phyloP scores from a whole-genome alignment of 2,888 invertebrate genomes.

The Silvanus unidentatus region DNA sequence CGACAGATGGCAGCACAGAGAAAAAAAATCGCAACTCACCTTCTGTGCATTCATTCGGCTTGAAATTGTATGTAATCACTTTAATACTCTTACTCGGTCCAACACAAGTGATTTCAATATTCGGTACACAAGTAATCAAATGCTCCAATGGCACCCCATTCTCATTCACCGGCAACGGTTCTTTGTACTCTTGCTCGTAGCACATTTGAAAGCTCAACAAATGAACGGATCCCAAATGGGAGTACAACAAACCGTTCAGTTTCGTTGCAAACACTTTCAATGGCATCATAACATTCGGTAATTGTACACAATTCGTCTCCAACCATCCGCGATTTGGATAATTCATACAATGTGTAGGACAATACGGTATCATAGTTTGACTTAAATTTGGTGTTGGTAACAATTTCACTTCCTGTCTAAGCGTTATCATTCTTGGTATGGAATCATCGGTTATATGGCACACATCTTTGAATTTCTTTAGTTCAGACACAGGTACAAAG shows the following conservation, averaged over 20 bases:
- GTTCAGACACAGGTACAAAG: slow-evolving; percentile 65
- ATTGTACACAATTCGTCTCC: slow-evolving; percentile 56
- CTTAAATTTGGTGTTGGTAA: slow-evolving; percentile 49
- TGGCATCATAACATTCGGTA: slow-evolving; percentile 60
- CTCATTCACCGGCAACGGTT: slow-evolving; percentile 55
- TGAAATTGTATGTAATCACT: slow-evolving; percentile 33
- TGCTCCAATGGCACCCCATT: slow-evolving; percentile 85
- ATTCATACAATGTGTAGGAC: slow-evolving; percentile 59
- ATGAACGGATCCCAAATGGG: slow-evolving; percentile 72
- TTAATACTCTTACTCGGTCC: slow-evolving; percentile 43
- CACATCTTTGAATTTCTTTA: slow-evolving; percentile 70
- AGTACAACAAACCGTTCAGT: slow-evolving; percentile 61
- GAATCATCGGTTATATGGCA: slow-evolving; percentile 68
- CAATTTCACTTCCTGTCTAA: slow-evolving; percentile 54
- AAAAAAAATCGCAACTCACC: slow-evolving; percentile 13
- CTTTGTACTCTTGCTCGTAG: slow-evolving; percentile 68
- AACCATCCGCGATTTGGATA: slow-evolving; percentile 64
- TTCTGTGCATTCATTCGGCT: slow-evolving; percentile 28
- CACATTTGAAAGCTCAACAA: slow-evolving; percentile 76
- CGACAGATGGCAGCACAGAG: no score
- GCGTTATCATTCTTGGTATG: slow-evolving; percentile 64
- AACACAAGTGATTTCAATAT: slow-evolving; percentile 51
- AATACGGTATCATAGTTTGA: slow-evolving; percentile 52
- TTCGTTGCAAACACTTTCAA: slow-evolving; percentile 61
- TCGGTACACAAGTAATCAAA: slow-evolving; percentile 76